These are phyloP conservation scores for Sycophila texana DNA, from an alignment of 2,888 invertebrate genomes.

Conservation along the genomic window DNA sequence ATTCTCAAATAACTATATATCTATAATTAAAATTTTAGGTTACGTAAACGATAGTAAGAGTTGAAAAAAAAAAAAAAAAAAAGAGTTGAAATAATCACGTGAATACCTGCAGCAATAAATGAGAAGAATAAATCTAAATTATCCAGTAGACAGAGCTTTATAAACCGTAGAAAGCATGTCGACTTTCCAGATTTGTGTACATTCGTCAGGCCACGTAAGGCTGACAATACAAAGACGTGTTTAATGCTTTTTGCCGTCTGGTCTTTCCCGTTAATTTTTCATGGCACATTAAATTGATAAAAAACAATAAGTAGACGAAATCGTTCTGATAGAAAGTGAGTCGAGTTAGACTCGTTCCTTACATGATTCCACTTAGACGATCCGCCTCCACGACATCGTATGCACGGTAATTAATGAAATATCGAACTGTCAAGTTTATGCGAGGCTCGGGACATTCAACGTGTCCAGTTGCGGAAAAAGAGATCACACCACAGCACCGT, in stretches of 20 bases:
- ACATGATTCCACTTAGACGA: constrained; percentile 17
- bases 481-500: constrained; percentile 11
- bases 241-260: neutral
- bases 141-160: neutral
- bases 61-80: constrained; percentile 24
- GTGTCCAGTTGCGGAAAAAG: constrained; percentile 32
- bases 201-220: constrained; percentile 38
- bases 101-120: neutral
- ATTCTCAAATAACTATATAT: neutral
- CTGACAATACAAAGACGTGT: constrained; percentile 2
- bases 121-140: constrained; percentile 12
- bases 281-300: neutral
- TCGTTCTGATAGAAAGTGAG: neutral
- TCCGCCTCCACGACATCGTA: constrained; percentile 13
- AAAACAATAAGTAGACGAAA: neutral
- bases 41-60: constrained; percentile 39
- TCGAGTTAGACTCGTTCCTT: neutral
- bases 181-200: neutral
- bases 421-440: constrained; percentile 44
- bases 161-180: constrained; percentile 14
- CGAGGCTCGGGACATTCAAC: constrained; percentile 7
- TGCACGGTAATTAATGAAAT: constrained; percentile 40
- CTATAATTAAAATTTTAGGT: constrained; percentile 54
- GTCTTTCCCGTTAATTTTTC: neutral
- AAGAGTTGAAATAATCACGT: constrained; percentile 45